phyloP scores from a whole-genome alignment of 2,888 invertebrate genomes.

The Acrocera orbiculus region DNA sequence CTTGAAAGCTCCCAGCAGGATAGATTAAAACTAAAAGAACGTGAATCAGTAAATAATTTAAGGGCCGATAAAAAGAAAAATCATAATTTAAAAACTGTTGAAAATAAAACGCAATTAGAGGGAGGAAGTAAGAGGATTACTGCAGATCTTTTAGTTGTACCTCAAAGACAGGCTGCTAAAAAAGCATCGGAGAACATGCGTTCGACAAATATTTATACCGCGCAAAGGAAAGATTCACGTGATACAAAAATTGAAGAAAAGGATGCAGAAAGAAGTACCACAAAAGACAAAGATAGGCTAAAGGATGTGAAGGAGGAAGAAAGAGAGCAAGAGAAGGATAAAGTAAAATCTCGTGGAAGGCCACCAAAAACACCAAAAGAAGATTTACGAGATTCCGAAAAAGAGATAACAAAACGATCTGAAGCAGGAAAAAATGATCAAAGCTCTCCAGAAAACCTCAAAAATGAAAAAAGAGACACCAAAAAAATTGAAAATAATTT shows the following conservation, averaged over 20 bases:
- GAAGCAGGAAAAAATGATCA: constrained; percentile 30
- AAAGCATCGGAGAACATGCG: constrained; percentile 79
- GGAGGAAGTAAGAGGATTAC: too few relatives aligned
- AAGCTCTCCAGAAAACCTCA: constrained; percentile 20
- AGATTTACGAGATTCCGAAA: constrained; percentile 8
- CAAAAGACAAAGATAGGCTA: constrained; percentile 34
- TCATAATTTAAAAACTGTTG: constrained; percentile 3
- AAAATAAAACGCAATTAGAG: constrained; percentile 23
- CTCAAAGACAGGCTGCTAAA: constrained; percentile 78
- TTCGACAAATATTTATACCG: constrained; percentile 30
- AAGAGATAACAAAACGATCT: neutral
- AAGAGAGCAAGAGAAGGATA: constrained; percentile 6
- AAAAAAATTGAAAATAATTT: constrained; percentile 33
- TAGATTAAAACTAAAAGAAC: constrained; percentile 4
- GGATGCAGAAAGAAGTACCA: constrained; percentile 20
- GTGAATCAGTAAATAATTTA: neutral
- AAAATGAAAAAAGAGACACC: constrained; percentile 12
- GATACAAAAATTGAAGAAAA: constrained; percentile 12
- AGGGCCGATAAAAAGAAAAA: constrained; percentile 4
- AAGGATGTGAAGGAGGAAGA: constrained; percentile 22
- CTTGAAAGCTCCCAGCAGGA: too few relatives aligned
- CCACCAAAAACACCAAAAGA: constrained; percentile 25
- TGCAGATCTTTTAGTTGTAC: constrained; percentile 65
- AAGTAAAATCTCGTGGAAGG: constrained; percentile 16
- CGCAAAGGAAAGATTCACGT: constrained; percentile 9